A percentile compares a stretch with the other conserved stretches of the same genome.
Evolutionary conservation across 2,113 vertebrate species (phyloP).

Genomic region (Suncus etruscus): DNA sequence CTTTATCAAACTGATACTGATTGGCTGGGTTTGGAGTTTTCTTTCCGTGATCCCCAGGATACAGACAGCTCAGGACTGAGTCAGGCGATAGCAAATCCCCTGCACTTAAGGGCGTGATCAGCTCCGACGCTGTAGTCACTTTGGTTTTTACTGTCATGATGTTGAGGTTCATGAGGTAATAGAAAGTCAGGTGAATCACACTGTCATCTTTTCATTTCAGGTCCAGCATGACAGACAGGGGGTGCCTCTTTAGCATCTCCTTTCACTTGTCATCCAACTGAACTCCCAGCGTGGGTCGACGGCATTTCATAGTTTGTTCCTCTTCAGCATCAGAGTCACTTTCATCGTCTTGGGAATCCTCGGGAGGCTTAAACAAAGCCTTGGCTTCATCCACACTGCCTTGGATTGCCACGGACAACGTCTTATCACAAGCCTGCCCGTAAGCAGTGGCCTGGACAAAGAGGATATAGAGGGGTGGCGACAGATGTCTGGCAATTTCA

Average conservation of each 20-base stretch:
- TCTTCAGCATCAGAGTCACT: no score
- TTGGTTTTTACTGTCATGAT: constrained; percentile 96
- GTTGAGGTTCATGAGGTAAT: constrained; percentile 98
- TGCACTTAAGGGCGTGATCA: constrained; percentile 90
- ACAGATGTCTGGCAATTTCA: constrained; percentile 95
- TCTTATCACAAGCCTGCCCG: constrained; percentile 97
- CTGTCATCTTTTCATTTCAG: constrained; percentile 96
- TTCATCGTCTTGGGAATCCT: constrained; percentile 92
- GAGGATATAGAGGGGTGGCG: constrained; percentile 96
- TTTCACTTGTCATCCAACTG: constrained; percentile 98
- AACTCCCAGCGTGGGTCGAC: constrained; percentile 94
- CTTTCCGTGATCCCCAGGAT: constrained; percentile 93
- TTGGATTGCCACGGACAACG: constrained; percentile 92
- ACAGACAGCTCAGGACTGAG: constrained; percentile 95
- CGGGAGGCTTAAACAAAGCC: constrained; percentile 96
- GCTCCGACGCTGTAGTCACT: constrained; percentile 91
- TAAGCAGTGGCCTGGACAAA: constrained; percentile 98
- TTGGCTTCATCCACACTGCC: constrained; percentile 98
- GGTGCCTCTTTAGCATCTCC: constrained; percentile 97
- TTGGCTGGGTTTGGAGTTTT: constrained; percentile 98
- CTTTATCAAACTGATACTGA: constrained; percentile 99
- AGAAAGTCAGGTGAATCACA: constrained; percentile 94
- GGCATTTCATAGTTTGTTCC: constrained; percentile 88
- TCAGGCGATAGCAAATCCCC: constrained; percentile 95
- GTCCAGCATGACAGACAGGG: constrained; percentile 93